A percentile compares a stretch with the other conserved stretches of the same genome.
phyloP scores from a whole-genome alignment of 2,113 vertebrate genomes.

The cattle (Bos taurus) region ARS-UCD2.0 NC_037346.1:30067001-30067500 shows the following conservation, averaged over 20 bases:
- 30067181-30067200: not conserved
- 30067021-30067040: not conserved
- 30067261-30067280: not conserved
- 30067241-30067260: not conserved
- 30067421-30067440: not conserved
- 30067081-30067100: not conserved
- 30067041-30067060: not conserved
- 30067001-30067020: not conserved
- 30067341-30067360: not conserved
- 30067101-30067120: not conserved
- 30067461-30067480: not conserved
- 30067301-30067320: slow-evolving; percentile 17
- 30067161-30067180: not conserved
- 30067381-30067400: not conserved
- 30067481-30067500: not conserved
- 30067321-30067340: not conserved
- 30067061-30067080: not conserved
- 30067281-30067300: not conserved
- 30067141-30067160: not conserved
- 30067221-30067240: not conserved
- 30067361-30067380: not conserved
- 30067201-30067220: not conserved
- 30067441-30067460: not conserved
- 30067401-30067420: not conserved
- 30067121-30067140: not conserved